A percentile compares a stretch with the other conserved stretches of the same genome.
phyloP scores from a whole-genome alignment of 2,113 vertebrate genomes.

The Pachyramphus minor region DNA sequence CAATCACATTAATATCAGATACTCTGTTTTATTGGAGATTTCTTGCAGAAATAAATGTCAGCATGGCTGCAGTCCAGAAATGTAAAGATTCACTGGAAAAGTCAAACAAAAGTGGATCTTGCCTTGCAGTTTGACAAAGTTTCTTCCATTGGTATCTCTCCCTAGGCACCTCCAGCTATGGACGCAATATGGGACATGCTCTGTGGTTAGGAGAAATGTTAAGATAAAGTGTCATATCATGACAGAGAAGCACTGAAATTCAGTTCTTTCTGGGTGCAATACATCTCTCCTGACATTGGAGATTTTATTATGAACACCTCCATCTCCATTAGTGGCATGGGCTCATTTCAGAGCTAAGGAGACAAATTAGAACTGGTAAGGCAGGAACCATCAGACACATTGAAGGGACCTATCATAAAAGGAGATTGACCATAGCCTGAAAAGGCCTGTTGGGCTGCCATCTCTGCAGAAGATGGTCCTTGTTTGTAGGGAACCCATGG shows the following conservation, averaged over 20 bases:
- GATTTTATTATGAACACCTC: background rate
- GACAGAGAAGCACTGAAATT: background rate
- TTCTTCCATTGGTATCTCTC: background rate
- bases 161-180: background rate
- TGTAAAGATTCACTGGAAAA: background rate
- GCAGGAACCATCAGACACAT: background rate
- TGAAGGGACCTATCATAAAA: background rate
- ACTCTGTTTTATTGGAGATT: slow-evolving; percentile 2
- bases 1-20: slow-evolving; percentile 17
- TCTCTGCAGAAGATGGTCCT: background rate
- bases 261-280: background rate
- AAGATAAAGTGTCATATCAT: background rate
- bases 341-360: background rate
- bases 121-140: background rate
- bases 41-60: slow-evolving; percentile 33
- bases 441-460: background rate
- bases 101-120: background rate
- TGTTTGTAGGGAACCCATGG: background rate
- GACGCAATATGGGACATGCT: background rate
- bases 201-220: background rate
- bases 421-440: background rate
- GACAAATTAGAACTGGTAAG: background rate
- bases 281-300: background rate
- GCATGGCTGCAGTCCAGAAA: background rate
- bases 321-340: background rate